Evolutionary conservation across 2,797 vertebrate genomes (phyloP).

Genomic region (Poeciliopsis infans): DNA sequence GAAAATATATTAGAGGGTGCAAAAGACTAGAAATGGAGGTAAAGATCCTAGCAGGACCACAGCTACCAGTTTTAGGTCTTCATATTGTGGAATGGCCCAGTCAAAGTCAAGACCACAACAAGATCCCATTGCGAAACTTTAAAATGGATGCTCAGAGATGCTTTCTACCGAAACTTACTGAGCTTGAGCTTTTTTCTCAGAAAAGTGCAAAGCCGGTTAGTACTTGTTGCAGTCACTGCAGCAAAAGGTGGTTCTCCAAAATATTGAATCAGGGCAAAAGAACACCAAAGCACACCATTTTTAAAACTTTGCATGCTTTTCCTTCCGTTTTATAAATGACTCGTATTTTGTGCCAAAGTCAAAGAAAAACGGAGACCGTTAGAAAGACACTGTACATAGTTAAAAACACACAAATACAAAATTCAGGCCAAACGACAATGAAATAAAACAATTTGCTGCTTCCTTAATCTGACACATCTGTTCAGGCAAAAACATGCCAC

Average conservation of each 20-base stretch:
- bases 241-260: neutral
- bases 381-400: neutral
- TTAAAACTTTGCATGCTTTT: neutral
- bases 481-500: neutral
- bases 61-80: neutral
- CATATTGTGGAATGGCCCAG: neutral
- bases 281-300: neutral
- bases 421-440: neutral
- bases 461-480: neutral
- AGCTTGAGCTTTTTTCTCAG: neutral
- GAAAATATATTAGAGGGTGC: neutral
- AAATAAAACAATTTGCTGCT: neutral
- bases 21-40: neutral
- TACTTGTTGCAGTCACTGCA: neutral
- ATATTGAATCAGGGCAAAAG: neutral
- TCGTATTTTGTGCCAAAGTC: neutral
- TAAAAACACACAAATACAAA: neutral
- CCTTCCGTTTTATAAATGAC: neutral
- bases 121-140: neutral
- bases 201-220: neutral
- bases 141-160: neutral
- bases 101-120: neutral
- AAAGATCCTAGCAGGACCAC: neutral
- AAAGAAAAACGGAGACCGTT: neutral
- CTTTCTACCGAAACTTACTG: neutral